A percentile compares a stretch with the other conserved stretches of the same genome.
phyloP scores from a whole-genome alignment of 2,113 vertebrate genomes.

The Lipophrys pholis region DNA sequence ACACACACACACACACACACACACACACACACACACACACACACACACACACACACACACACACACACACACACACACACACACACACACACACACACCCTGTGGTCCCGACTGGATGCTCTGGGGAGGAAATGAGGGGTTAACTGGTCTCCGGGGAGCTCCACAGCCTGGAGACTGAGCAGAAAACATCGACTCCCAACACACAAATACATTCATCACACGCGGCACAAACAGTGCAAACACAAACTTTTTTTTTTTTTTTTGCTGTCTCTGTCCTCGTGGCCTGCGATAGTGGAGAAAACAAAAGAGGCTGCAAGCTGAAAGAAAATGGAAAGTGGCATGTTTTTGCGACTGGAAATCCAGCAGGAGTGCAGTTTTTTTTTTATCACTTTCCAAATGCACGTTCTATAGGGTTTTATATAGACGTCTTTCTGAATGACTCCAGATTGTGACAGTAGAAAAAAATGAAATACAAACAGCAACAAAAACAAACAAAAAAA shows the following conservation, averaged over 20 bases:
- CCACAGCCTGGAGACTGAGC: conserved; percentile 50
- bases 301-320: not conserved
- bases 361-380: not conserved
- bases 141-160: conserved; percentile 68
- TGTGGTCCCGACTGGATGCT: conserved; percentile 47
- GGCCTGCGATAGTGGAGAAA: not conserved
- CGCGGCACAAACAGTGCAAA: conserved; percentile 41
- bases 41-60: conserved; percentile 7
- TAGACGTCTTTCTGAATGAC: too few species aligned
- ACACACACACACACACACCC: not conserved
- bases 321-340: not conserved
- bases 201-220: conserved; percentile 49
- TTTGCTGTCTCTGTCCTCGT: not conserved
- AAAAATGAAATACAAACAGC: too few species aligned
- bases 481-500: too few species aligned
- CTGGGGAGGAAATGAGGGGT: conserved; percentile 72
- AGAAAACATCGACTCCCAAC: conserved; percentile 53
- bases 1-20: not conserved
- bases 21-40: conserved; percentile 24
- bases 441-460: not conserved
- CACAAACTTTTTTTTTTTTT: conserved; percentile 34
- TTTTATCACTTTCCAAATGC: too few species aligned
- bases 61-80: conserved; percentile 6
- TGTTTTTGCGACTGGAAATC: not conserved
- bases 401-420: too few species aligned